These are phyloP conservation scores for Ptilorrhoa leucosticta DNA, from an alignment of 2,113 vertebrate genomes.

Conservation along the genomic window DNA sequence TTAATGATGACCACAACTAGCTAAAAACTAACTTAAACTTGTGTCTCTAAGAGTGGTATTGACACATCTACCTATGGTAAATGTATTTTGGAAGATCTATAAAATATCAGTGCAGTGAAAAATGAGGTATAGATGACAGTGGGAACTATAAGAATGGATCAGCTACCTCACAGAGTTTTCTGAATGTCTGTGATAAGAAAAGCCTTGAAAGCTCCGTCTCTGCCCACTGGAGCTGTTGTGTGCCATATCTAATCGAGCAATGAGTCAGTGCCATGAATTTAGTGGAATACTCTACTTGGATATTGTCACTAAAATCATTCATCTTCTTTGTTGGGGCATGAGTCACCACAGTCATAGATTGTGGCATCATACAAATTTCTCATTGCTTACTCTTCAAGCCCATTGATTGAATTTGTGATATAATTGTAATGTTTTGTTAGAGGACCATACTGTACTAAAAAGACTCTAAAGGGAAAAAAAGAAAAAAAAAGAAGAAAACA, in stretches of 20 bases:
- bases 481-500: not conserved
- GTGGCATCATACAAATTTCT: not conserved
- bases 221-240: not conserved
- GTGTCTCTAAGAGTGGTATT: not conserved
- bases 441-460: not conserved
- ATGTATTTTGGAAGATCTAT: not conserved
- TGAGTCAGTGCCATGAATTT: slow-evolving; percentile 11
- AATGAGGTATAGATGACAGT: not conserved
- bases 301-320: not conserved
- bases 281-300: not conserved
- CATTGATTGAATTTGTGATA: not conserved
- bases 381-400: not conserved
- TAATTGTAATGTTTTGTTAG: not conserved
- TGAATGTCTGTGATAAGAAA: not conserved
- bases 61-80: not conserved
- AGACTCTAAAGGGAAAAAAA: not conserved
- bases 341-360: not conserved
- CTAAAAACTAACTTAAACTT: not conserved
- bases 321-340: slow-evolving; percentile 5
- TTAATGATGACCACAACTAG: not conserved
- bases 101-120: not conserved
- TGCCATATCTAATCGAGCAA: not conserved
- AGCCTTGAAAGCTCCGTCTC: not conserved
- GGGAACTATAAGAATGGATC: not conserved
- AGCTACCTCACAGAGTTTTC: not conserved